phyloP scores from a whole-genome alignment of 2,113 vertebrate species.

The Dicrurus megarhynchus region DNA sequence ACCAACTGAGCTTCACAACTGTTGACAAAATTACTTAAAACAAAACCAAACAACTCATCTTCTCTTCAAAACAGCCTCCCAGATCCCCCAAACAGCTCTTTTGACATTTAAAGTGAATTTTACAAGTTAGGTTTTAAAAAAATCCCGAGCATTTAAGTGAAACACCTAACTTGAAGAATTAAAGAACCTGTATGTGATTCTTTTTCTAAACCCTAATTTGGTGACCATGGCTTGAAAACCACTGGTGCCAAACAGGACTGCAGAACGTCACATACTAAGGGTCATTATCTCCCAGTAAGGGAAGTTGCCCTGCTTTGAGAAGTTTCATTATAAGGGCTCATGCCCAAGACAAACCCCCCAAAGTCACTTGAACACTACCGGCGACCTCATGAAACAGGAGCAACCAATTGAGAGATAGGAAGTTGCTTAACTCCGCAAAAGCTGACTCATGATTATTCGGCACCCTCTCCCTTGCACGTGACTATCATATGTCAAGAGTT shows the following conservation, averaged over 20 bases:
- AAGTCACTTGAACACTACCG: neutral
- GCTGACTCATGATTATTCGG: constrained; percentile 61
- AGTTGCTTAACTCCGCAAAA: neutral
- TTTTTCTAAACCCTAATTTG: neutral
- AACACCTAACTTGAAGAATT: neutral
- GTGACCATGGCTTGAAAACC: neutral
- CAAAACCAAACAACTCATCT: neutral
- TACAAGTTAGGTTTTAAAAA: neutral
- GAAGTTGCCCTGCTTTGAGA: neutral
- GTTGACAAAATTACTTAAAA: neutral
- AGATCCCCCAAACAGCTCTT: neutral
- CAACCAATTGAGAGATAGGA: neutral
- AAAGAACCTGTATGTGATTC: neutral
- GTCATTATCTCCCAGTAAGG: neutral
- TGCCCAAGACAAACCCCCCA: neutral
- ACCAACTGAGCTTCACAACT: neutral
- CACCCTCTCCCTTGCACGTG: neutral
- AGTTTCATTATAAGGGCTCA: neutral
- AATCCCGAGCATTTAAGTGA: neutral
- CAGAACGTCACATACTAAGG: rapidly evolving
- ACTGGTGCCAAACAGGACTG: neutral
- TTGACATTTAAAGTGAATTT: neutral
- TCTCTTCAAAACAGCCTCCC: neutral
- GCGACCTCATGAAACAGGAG: neutral
- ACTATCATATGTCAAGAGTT: neutral